Conservation (phyloP, 2,113 vertebrate genomes). For the Dolichotis patagonum region DNA sequence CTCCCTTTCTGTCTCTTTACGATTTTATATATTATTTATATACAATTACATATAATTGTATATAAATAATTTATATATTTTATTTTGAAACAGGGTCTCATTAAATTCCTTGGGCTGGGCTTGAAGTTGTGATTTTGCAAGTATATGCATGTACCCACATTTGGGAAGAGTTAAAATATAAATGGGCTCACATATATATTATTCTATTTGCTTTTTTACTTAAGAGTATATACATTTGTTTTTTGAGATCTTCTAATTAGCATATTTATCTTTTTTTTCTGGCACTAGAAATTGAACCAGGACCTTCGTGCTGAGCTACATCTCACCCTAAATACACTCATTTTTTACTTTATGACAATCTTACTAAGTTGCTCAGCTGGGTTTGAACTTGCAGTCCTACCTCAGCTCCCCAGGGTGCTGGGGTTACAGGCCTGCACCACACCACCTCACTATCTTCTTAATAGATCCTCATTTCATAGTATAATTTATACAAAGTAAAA, state of each 20-base stretch:
- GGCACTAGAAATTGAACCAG: not conserved
- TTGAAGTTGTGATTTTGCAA: not conserved
- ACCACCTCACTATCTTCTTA: not conserved
- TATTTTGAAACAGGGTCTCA: not conserved
- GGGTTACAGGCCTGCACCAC: not conserved
- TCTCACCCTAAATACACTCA: not conserved
- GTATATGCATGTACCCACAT: not conserved
- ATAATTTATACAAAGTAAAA: constrained; percentile 1
- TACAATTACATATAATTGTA: not conserved
- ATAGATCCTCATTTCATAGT: not conserved
- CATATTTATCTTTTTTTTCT: not conserved
- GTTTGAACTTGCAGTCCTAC: not conserved
- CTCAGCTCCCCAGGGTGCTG: not conserved
- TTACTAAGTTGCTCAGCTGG: not conserved
- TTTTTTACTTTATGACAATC: not conserved
- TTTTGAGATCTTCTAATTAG: not conserved
- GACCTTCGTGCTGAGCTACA: not conserved
- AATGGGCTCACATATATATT: not conserved
- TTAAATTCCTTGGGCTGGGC: not conserved
- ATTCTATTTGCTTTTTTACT: not conserved
- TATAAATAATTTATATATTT: not conserved
- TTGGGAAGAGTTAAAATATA: not conserved
- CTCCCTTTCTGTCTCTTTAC: not conserved
- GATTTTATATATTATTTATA: not conserved
- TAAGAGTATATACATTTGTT: constrained; percentile 29